Evolutionary conservation across 2,888 invertebrate species (phyloP).

Genomic region (Ophion ventricosus): DNA sequence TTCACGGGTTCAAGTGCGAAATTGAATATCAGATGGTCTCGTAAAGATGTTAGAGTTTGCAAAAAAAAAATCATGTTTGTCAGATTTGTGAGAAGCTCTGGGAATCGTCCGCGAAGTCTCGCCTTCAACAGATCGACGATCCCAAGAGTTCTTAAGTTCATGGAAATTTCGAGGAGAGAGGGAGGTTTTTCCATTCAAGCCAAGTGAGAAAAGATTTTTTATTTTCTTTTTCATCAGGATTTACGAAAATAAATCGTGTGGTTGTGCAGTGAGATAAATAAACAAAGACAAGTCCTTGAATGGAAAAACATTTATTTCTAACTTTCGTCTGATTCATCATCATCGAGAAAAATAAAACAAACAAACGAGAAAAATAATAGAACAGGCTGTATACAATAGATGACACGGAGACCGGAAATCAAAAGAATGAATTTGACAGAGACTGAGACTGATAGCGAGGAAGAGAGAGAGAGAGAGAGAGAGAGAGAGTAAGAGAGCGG

Average conservation of each 20-base stretch:
- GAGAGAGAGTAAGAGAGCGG: conserved; percentile 28
- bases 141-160: conserved; percentile 42
- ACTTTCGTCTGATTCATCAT: conserved; percentile 75
- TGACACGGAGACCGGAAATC: conserved; percentile 67
- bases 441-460: conserved; percentile 10
- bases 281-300: conserved; percentile 82
- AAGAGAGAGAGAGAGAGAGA: conserved; percentile 36
- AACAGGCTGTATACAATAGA: conserved; percentile 72
- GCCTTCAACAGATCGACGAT: conserved; percentile 6
- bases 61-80: conserved; percentile 2
- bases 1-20: conserved; percentile 35
- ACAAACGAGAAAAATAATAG: conserved; percentile 66
- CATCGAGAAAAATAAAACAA: conserved; percentile 63
- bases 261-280: conserved; percentile 81
- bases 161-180: conserved; percentile 26
- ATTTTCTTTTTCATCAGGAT: conserved; percentile 72
- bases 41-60: conserved; percentile 70
- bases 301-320: conserved; percentile 83
- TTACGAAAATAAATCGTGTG: conserved; percentile 74
- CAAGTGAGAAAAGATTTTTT: conserved; percentile 78
- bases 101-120: conserved; percentile 26
- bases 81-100: conserved; percentile 36
- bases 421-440: conserved; percentile 43
- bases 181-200: conserved; percentile 82
- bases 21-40: conserved; percentile 50